Base-by-base conservation (phyloP, 2,797 vertebrate genomes). In the Schizopygopsis pylzovi region DNA sequence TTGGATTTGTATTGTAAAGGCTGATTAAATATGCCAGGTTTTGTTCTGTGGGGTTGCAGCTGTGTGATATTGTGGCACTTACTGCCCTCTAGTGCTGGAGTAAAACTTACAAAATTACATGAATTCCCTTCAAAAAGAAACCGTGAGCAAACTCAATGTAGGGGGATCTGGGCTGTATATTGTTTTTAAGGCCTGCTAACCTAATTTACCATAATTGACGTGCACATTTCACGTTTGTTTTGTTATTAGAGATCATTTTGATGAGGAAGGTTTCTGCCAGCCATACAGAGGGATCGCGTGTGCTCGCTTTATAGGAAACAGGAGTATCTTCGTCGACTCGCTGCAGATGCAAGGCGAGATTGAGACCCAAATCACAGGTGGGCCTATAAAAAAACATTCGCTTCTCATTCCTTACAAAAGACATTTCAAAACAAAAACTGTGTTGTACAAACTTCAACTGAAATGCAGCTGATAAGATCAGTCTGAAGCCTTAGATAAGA, bases 341-440 rank as follows among this genome's bases (percentile, higher is more conserved):
- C 88, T 99, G 91, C 98, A 99, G 90, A 99, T 99, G 98, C 98
- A 99, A 91, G 98, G 98, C 0, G 98, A 99, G 90, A 99, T 99
- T 70, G 98, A 99, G 94, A 99, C 98, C 67, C 98, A 99, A 92
- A 99, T 99, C 78, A 99, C 98, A 95, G 98, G 98, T 99, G 92
- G 82, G 92, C 12, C 25, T 47, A 15, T 4, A 52, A 22, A 78
- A 67, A 77, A 78, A 59, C 28, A 13, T 16, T 75, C 16, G 33
- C 63, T 37, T 37, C 28, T 67, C 63, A 78, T 37, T 59, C 6
- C 75, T 59, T 78, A 43, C 76, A 41, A 59, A 41, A 59, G 37
- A 16, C 1, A 3, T 25, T 41, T 61, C 72, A 33, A 75, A 75
- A 76, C 25, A 33, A 43, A 43, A 43, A 63, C 39, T 79, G 1